Conservation (phyloP, 2,113 vertebrate species). For the Centropus bengalensis region DNA sequence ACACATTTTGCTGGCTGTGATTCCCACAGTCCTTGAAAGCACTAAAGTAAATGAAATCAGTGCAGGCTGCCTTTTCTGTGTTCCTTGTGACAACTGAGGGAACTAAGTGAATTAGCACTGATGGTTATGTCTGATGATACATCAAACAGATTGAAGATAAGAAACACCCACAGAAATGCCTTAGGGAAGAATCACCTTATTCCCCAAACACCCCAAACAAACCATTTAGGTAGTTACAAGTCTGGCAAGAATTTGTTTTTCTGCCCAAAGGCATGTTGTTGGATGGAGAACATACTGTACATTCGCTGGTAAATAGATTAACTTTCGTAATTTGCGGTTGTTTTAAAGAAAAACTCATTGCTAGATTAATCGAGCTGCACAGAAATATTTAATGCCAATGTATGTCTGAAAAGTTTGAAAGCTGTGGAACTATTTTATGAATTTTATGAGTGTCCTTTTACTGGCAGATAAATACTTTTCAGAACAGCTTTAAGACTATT, state of each 20-base stretch:
- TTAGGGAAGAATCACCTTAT: neutral
- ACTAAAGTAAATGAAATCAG: neutral
- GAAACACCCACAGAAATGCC: neutral
- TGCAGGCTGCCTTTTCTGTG: neutral
- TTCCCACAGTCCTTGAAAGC: neutral
- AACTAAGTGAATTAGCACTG: neutral
- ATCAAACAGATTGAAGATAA: neutral
- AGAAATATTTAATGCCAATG: neutral
- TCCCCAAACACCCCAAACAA: neutral
- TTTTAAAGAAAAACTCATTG: conserved; percentile 39
- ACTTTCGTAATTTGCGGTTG: conserved; percentile 40
- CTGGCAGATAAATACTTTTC: conserved; percentile 47
- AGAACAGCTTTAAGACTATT: conserved; percentile 14
- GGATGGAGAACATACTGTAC: conserved; percentile 61
- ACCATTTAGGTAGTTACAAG: conserved; percentile 55
- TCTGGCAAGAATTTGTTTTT: conserved; percentile 66
- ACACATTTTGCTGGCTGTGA: neutral
- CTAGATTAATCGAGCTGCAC: neutral
- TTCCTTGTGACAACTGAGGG: neutral
- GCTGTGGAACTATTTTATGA: conserved; percentile 42
- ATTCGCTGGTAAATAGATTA: conserved; percentile 65
- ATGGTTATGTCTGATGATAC: neutral
- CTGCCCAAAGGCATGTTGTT: conserved; percentile 53
- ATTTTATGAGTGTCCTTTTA: conserved; percentile 47
- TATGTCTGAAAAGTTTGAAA: conserved; percentile 31